phyloP scores from a whole-genome alignment of 2,113 vertebrate species.

The Rhodinocichla rosea region DNA sequence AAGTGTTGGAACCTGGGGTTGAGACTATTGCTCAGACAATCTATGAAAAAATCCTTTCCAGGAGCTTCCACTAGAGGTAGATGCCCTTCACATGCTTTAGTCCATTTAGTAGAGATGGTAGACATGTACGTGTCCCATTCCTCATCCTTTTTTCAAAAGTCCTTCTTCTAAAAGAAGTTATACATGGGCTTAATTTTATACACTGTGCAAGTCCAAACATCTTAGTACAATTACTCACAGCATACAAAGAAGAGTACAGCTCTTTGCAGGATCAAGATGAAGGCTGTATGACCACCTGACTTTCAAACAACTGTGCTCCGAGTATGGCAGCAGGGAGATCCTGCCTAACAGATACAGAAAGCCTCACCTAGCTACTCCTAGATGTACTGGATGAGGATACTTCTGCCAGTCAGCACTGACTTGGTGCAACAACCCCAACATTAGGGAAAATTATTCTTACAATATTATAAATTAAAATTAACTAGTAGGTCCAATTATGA shows the following conservation, averaged over 20 bases:
- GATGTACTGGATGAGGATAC: background rate
- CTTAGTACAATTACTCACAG: background rate
- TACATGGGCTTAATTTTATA: background rate
- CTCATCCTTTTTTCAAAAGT: background rate
- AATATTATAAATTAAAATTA: background rate
- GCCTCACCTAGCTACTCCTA: fast-evolving
- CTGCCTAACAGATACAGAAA: background rate
- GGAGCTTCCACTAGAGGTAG: background rate
- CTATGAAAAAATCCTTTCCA: background rate
- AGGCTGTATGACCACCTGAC: background rate
- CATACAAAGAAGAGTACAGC: background rate
- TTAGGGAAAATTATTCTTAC: background rate
- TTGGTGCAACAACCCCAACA: background rate
- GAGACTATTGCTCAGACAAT: background rate
- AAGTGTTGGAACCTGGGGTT: background rate
- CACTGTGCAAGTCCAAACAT: background rate
- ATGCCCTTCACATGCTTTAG: background rate
- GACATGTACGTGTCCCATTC: background rate
- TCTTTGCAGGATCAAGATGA: background rate
- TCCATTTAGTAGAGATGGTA: background rate
- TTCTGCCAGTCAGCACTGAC: background rate
- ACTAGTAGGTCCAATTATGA: background rate
- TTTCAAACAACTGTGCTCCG: background rate
- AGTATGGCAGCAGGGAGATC: background rate
- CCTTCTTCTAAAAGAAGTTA: background rate